Evolutionary conservation across 37 sponge, comb jelly and placozoan species (phyloP), one percentile per base, ranked within the genome.

Genomic region (Halisarca cf. caerulea): DNA sequence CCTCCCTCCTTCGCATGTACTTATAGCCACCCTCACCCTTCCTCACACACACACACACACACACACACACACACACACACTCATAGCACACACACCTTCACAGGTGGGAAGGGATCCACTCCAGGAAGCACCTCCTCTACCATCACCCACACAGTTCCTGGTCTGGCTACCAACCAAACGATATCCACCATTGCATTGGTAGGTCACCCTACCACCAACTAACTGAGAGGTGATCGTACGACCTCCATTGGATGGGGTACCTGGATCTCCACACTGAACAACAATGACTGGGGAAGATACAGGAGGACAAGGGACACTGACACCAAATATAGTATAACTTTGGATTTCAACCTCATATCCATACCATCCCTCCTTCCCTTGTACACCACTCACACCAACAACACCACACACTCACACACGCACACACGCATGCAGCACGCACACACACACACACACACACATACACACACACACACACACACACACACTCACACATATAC

Each of bases 101-200:
- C 77, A 74, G 8, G 18, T 37, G 21, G 77, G 77, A n/a, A 41
- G 1, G 24, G 45, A n/a, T 43, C 77, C 77, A 74, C 77, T 74
- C 77, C 77, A 74, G 1, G 43, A 32, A 18, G 77, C 77, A 42
- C 44, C 36, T 0, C 18, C 33, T 3, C 7, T 2, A n/a, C 77
- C 73, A 18, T 33, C 42, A 25, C 42, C 25, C 45, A 41, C 44
- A 74, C 77, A 74, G 15, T 17, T 38, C 77, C 77, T 74, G n/a
- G 36, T 44, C 21, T 40, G 0, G 11, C 55, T 37, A 2, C 77
- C 77, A 39, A 18, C 4, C 25, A 74, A 25, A 2, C 2, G 40
- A 24, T 40, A 74, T 15, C 77, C 77, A 40, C 44, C 1, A 24
- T 36, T 74, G 25, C 77, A 74, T 5, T 9, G 25, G 44, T 74